Evolutionary conservation across 2,113 vertebrate genomes (phyloP).

Genomic region (Toxotes chatareus): DNA sequence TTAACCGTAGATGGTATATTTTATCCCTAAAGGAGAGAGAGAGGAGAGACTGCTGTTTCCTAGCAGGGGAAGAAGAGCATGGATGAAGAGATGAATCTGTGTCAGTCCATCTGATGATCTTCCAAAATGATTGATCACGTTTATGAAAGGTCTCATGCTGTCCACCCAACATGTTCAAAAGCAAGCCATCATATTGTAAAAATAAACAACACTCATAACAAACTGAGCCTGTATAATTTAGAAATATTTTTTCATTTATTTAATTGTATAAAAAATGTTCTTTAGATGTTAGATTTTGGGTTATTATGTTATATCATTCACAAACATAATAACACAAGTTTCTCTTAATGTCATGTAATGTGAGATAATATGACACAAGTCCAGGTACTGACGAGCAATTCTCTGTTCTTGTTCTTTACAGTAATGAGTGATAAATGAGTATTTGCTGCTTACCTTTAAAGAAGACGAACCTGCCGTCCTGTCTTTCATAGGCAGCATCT

Average conservation of each 20-base stretch:
- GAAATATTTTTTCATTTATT: neutral
- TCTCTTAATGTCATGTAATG: too few relatives aligned
- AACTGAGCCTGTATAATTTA: neutral
- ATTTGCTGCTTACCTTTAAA: constrained; percentile 91
- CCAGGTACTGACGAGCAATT: too few relatives aligned
- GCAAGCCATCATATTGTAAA: neutral
- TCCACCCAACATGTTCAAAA: neutral
- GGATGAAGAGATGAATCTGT: neutral
- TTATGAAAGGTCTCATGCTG: neutral
- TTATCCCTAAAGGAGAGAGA: neutral
- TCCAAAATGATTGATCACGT: neutral
- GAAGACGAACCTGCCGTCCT: constrained; percentile 95
- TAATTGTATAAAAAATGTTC: neutral
- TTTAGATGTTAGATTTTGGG: neutral
- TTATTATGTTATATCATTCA: too few relatives aligned
- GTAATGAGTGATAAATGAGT: neutral
- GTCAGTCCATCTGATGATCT: neutral
- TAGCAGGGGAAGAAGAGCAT: neutral
- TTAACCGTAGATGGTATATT: neutral
- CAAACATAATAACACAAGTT: too few relatives aligned
- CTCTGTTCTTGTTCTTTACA: too few relatives aligned
- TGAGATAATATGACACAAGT: too few relatives aligned
- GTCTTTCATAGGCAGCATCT: constrained; percentile 93
- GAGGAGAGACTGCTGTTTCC: neutral
- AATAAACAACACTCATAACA: neutral